Evolutionary conservation across 2,113 vertebrate genomes (phyloP), one percentile per base, ranked within the genome.

Genomic region (Triplophysa siluroides): DNA sequence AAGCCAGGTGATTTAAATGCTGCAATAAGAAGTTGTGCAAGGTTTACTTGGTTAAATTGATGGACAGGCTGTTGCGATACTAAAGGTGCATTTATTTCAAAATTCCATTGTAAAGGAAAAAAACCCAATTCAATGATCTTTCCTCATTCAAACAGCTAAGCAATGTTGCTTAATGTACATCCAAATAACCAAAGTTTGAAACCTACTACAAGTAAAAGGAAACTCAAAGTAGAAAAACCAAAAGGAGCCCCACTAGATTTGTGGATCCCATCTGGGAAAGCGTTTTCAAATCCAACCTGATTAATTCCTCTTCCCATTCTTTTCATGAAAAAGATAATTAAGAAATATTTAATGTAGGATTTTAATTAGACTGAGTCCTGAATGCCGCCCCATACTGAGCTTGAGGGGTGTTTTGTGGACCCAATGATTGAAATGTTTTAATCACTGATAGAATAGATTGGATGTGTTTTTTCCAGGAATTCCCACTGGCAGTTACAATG

Each of bases 351-450:
- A 82, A 86, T 76, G 79, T 67, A 68, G 62, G 79, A 54, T 86
- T 85, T 87, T 87, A 85, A 88, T 88, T 87, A 86, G 73, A 81
- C 43, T 50, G 26, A 70, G 61, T 82, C 69, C 61, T 78, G 79
- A 87, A 85, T 83, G 74, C 66, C 66, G 38, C 29, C 54, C 67
- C 19, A 47, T 69, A 79, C 82, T 78, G 65, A 72, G 83, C 84
- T 79, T 18, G 64, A 79, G 74, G 82, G 81, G 60, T 80, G 62
- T 80, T 86, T 86, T 85, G 69, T 73, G 74, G 76, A 76, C 77
- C 66, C 77, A 81, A 81, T 83, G 81, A 86, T 78, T 87, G 81
- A 88, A 88, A 88, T 82, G 78, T 86, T 89, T 86, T 89, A 89
- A 86, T 88, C 84, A 88, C 81, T 79, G 85, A 83, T 86, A 85